These are phyloP conservation scores for Gobio occitaniae DNA, from an alignment of 2,797 vertebrate genomes.

Conservation along the genomic window DNA sequence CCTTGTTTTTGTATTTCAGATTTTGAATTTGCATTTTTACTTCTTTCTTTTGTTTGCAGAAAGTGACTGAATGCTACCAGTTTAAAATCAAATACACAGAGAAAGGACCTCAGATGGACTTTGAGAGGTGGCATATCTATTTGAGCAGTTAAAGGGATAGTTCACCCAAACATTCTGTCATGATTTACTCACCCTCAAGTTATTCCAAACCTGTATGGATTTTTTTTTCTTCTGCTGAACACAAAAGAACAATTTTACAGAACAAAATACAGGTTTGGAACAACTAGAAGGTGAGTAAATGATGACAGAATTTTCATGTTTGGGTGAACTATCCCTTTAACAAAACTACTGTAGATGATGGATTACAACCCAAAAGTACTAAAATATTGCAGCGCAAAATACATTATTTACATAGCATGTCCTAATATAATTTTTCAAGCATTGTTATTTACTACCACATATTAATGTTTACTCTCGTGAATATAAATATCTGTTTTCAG, in stretches of 20 bases:
- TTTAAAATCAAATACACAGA: slow-evolving; percentile 91
- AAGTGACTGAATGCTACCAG: slow-evolving; percentile 94
- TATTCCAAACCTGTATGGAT: no score
- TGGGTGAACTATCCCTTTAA: not conserved
- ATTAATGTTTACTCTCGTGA: not conserved
- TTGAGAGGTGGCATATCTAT: slow-evolving; percentile 82
- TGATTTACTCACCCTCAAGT: no score
- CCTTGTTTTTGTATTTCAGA: not conserved
- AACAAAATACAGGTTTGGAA: no score
- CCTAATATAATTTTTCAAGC: not conserved
- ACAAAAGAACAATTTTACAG: no score
- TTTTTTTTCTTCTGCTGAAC: no score
- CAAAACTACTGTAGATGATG: not conserved
- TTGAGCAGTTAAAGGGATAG: not conserved
- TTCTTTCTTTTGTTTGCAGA: slow-evolving; percentile 75
- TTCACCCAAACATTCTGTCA: no score
- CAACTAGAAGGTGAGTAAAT: no score
- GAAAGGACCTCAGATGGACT: slow-evolving; percentile 85
- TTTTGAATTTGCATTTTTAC: not conserved
- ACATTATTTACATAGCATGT: not conserved
- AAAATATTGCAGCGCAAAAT: not conserved
- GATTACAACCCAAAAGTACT: not conserved
- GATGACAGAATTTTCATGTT: no score
- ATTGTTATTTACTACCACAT: not conserved
- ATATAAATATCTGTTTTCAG: slow-evolving; percentile 50